Evolutionary conservation across 2,113 vertebrate species (phyloP).

Genomic region (Scomber scombrus): DNA sequence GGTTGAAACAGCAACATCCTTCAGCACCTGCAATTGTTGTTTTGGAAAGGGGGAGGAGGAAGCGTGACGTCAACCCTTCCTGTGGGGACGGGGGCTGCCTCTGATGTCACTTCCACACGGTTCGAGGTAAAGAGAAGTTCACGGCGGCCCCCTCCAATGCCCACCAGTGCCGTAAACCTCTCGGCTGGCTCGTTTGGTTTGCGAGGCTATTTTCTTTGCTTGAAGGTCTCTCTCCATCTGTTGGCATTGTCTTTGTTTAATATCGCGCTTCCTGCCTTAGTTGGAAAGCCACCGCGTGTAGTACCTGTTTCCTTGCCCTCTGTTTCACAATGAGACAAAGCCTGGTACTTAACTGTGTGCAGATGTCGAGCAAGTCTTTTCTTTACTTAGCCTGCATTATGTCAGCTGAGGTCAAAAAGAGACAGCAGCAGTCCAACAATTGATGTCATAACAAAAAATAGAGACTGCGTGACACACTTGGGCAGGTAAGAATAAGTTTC

Average conservation of each 20-base stretch:
- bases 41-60: conserved; percentile 5
- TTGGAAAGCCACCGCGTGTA: conserved; percentile 46
- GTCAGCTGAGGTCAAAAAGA: conserved; percentile 39
- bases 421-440: conserved; percentile 12
- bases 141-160: conserved; percentile 54
- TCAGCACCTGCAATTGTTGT: conserved; percentile 74
- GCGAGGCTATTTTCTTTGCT: conserved; percentile 42
- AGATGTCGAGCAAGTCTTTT: conserved; percentile 52
- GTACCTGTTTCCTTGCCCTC: conserved; percentile 71
- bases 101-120: conserved; percentile 72
- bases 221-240: conserved; percentile 75
- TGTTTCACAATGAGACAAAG: conserved; percentile 72
- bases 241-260: conserved; percentile 77
- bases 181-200: conserved; percentile 17
- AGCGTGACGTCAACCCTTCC: conserved; percentile 67
- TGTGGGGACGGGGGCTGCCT: conserved; percentile 43
- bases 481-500: neutral
- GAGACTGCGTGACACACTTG: neutral
- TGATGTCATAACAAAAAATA: neutral
- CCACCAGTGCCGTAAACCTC: conserved; percentile 68
- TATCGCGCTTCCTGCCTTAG: conserved; percentile 71
- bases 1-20: conserved; percentile 61
- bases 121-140: conserved; percentile 73
- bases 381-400: conserved; percentile 30
- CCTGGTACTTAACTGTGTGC: conserved; percentile 29